These are phyloP conservation scores for Archilochus colubris DNA, from an alignment of 2,113 vertebrate genomes.

Conservation along the genomic window DNA sequence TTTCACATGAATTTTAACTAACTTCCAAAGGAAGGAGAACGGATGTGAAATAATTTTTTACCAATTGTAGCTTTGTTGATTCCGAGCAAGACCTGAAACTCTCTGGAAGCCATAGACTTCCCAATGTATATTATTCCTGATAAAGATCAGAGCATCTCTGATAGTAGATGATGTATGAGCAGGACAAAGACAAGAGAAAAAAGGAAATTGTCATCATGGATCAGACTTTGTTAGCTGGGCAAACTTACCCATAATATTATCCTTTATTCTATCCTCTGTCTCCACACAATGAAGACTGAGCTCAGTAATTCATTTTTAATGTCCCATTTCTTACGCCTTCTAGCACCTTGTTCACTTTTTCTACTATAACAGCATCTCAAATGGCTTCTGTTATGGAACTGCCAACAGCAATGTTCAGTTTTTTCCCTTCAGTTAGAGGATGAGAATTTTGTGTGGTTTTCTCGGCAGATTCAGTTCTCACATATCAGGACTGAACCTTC, in stretches of 20 bases:
- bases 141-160: slow-evolving; percentile 20
- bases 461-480: not conserved
- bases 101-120: not conserved
- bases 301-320: slow-evolving; percentile 54
- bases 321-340: slow-evolving; percentile 47
- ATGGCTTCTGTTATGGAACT: slow-evolving; percentile 5
- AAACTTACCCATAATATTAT: not conserved
- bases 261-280: not conserved
- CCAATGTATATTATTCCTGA: not conserved
- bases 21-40: not conserved
- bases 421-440: not conserved
- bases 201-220: slow-evolving; percentile 43
- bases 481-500: not conserved
- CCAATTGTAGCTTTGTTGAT: not conserved
- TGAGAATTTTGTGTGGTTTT: not conserved
- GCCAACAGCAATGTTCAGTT: not conserved
- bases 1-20: slow-evolving; percentile 10
- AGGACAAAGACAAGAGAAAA: slow-evolving; percentile 46
- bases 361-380: slow-evolving; percentile 2
- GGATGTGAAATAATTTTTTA: not conserved
- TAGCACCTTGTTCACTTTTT: slow-evolving; percentile 43
- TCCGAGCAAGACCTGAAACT: not conserved
- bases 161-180: slow-evolving; percentile 24
- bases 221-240: slow-evolving; percentile 25
- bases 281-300: not conserved